A percentile compares a stretch with the other conserved stretches of the same genome.
Evolutionary conservation across 1,140 invertebrate genomes (phyloP).

Genomic region (Drosophila micromelanica): DNA sequence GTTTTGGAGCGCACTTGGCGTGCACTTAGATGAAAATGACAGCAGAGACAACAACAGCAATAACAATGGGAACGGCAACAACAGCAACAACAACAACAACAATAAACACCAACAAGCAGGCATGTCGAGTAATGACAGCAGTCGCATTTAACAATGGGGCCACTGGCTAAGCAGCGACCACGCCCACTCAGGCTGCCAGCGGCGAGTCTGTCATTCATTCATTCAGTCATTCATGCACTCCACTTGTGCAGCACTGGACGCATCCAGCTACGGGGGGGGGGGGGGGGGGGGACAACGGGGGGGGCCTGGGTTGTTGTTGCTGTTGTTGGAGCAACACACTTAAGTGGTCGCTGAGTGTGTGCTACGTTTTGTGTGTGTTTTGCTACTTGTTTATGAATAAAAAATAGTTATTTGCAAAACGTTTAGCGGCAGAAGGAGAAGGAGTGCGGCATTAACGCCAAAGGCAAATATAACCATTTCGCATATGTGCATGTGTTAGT

Average conservation of each 20-base stretch:
- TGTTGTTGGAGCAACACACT: slow-evolving; percentile 69
- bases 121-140: slow-evolving; percentile 72
- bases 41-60: slow-evolving; percentile 32
- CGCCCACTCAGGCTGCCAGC: slow-evolving; percentile 68
- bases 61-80: neutral
- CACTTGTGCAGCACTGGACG: slow-evolving; percentile 66
- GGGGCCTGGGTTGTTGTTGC: slow-evolving; percentile 26
- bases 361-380: slow-evolving; percentile 63
- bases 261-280: slow-evolving; percentile 18
- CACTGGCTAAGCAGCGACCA: slow-evolving; percentile 63
- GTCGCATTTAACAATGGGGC: slow-evolving; percentile 66
- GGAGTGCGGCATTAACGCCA: slow-evolving; percentile 27
- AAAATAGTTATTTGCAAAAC: slow-evolving; percentile 82
- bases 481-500: neutral
- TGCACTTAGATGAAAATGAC: slow-evolving; percentile 81
- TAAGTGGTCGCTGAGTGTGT: slow-evolving; percentile 78
- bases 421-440: slow-evolving; percentile 59
- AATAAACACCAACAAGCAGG: slow-evolving; percentile 18
- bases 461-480: slow-evolving; percentile 19
- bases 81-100: slow-evolving; percentile 13
- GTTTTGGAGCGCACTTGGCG: slow-evolving; percentile 73
- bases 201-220: slow-evolving; percentile 68
- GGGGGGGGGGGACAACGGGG: too few species aligned
- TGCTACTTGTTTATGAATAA: slow-evolving; percentile 79
- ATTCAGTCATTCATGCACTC: slow-evolving; percentile 76